Conservation (phyloP, 1,140 invertebrate species). For the Saccostrea glomerata region DNA sequence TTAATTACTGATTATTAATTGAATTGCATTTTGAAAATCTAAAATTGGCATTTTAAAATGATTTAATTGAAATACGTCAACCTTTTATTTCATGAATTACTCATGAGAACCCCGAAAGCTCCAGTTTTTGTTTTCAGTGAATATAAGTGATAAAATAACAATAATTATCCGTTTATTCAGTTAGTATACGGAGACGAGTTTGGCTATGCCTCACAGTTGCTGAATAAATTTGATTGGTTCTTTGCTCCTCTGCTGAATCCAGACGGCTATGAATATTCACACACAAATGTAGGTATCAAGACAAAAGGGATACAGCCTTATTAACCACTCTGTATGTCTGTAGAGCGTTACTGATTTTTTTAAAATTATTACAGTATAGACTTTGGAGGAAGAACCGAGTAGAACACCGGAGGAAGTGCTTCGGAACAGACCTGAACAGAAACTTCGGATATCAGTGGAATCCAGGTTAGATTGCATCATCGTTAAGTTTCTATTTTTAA, state of each 20-base stretch:
- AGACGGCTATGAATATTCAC: constrained; percentile 79
- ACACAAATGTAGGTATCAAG: constrained; percentile 59
- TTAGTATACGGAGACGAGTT: not conserved
- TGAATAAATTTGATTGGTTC: constrained; percentile 78
- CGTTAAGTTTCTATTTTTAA: too few species aligned
- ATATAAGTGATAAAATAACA: too few species aligned
- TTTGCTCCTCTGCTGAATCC: constrained; percentile 80
- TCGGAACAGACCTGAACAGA: constrained; percentile 74
- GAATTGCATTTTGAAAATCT: too few species aligned
- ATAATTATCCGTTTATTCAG: not conserved
- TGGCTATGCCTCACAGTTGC: constrained; percentile 45
- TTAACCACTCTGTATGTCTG: not conserved
- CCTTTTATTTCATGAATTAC: too few species aligned
- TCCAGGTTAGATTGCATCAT: constrained; percentile 49
- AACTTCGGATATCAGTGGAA: constrained; percentile 74
- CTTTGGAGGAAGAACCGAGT: constrained; percentile 74
- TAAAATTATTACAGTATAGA: constrained; percentile 50
- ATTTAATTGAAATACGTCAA: too few species aligned
- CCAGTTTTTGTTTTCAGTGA: too few species aligned
- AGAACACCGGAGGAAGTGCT: constrained; percentile 54
- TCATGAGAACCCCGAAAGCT: too few species aligned
- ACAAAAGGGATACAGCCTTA: too few species aligned
- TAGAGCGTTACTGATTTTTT: too few species aligned
- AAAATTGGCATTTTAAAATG: too few species aligned
- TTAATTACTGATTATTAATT: too few species aligned